These are phyloP conservation scores for Palythoa grandiflora DNA, from an alignment of 92 coral and sea anemone genomes.

Conservation along the genomic window DNA sequence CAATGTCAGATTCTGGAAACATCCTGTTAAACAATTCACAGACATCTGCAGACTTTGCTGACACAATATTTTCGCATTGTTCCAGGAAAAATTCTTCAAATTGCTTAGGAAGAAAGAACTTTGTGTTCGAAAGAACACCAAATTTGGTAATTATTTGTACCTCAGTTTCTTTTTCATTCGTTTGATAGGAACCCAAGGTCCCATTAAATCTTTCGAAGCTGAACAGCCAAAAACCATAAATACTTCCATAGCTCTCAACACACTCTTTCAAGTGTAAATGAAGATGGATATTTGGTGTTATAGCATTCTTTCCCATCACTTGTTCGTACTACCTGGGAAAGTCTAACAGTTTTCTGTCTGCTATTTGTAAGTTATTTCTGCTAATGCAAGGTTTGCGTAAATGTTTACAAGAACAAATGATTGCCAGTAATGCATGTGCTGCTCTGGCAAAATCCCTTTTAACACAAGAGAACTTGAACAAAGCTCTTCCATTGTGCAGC, in stretches of 20 bases:
- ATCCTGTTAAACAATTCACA: slow-evolving; percentile 32
- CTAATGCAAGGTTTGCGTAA: slow-evolving; percentile 9
- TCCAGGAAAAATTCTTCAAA: slow-evolving; percentile 21
- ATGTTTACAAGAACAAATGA: slow-evolving; percentile 22
- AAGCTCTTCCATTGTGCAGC: slow-evolving; percentile 73
- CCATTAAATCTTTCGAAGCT: slow-evolving; percentile 69
- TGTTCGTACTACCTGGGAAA: slow-evolving; percentile 11
- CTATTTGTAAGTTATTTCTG: neutral
- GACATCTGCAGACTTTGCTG: too few relatives aligned
- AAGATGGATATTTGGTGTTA: slow-evolving; percentile 60
- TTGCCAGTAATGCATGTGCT: neutral
- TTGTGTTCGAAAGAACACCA: slow-evolving; percentile 14
- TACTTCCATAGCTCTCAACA: slow-evolving; percentile 62
- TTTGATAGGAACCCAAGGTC: slow-evolving; percentile 52
- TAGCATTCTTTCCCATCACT: slow-evolving; percentile 37
- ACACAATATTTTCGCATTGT: neutral
- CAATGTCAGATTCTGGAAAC: slow-evolving; percentile 63
- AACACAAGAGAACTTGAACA: slow-evolving; percentile 14
- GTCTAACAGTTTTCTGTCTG: slow-evolving; percentile 24
- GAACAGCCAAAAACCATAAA: slow-evolving; percentile 75
- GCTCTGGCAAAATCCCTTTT: slow-evolving; percentile 13
- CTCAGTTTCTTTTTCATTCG: slow-evolving; percentile 61
- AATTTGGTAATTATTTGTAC: slow-evolving; percentile 68
- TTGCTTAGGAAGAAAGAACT: slow-evolving; percentile 21
- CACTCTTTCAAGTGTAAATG: slow-evolving; percentile 47